Percentiles rank a stretch among this genome's conserved stretches.
These are phyloP conservation scores for Philhelius pedissequus DNA, from an alignment of 2,888 invertebrate genomes.

Conservation along the genomic window DNA sequence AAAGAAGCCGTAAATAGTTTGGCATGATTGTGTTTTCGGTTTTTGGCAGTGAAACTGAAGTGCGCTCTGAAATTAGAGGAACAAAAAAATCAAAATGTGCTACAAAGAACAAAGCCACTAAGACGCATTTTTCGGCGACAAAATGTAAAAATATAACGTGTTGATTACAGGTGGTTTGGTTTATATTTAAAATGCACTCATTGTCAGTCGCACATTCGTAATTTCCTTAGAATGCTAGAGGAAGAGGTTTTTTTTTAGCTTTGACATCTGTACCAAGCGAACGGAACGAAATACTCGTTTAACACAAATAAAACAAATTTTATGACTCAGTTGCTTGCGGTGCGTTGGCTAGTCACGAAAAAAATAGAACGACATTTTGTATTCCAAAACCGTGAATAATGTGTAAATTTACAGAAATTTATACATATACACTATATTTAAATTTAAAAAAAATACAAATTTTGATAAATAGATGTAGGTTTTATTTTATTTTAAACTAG, in stretches of 20 bases:
- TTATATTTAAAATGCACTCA: conserved; percentile 27
- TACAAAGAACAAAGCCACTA: conserved; percentile 11
- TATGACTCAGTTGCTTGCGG: not conserved
- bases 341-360: not conserved
- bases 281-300: not conserved
- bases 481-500: too few species aligned
- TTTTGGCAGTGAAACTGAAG: conserved; percentile 61
- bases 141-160: conserved; percentile 13
- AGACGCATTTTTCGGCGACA: conserved; percentile 17
- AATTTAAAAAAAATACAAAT: too few species aligned
- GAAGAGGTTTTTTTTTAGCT: not conserved
- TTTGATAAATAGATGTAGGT: too few species aligned
- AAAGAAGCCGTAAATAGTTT: conserved; percentile 29
- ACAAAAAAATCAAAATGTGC: not conserved
- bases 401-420: too few species aligned
- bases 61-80: conserved; percentile 48
- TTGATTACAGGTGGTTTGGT: conserved; percentile 53
- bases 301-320: not conserved
- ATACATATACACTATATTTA: too few species aligned
- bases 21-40: not conserved
- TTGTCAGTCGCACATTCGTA: conserved; percentile 6
- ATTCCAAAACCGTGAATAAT: too few species aligned
- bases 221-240: not conserved
- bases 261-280: conserved; percentile 30
- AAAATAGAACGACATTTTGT: too few species aligned